These are phyloP conservation scores for Chamaetylas fuelleborni DNA, from an alignment of 2,113 vertebrate species.

Conservation along the genomic window DNA sequence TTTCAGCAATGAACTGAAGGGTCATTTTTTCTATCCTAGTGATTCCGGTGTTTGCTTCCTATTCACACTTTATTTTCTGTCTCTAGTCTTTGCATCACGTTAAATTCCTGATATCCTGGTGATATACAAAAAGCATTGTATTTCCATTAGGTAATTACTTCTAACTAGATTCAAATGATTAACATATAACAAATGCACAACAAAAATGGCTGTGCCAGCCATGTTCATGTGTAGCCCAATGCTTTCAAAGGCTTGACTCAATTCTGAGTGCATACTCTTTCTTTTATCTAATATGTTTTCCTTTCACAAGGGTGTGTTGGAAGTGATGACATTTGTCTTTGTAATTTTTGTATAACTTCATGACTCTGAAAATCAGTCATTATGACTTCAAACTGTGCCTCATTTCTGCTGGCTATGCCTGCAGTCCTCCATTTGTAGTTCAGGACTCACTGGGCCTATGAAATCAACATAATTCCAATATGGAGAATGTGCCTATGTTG, in stretches of 20 bases:
- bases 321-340: neutral
- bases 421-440: neutral
- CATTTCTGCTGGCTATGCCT: neutral
- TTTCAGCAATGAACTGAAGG: rapidly evolving
- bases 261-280: neutral
- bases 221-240: rapidly evolving
- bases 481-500: neutral
- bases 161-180: neutral
- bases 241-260: neutral
- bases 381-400: neutral
- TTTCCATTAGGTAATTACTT: neutral
- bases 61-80: neutral
- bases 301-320: rapidly evolving
- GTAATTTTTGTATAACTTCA: neutral
- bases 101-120: neutral
- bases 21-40: rapidly evolving
- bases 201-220: rapidly evolving
- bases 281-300: neutral
- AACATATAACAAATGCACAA: neutral
- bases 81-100: neutral
- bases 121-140: neutral
- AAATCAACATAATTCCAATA: neutral
- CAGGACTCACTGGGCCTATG: neutral
- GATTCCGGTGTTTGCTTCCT: neutral
- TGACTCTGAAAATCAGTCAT: neutral